These are phyloP conservation scores for Circaetus cinerascens DNA, from an alignment of 2,113 vertebrate genomes.

Conservation along the genomic window DNA sequence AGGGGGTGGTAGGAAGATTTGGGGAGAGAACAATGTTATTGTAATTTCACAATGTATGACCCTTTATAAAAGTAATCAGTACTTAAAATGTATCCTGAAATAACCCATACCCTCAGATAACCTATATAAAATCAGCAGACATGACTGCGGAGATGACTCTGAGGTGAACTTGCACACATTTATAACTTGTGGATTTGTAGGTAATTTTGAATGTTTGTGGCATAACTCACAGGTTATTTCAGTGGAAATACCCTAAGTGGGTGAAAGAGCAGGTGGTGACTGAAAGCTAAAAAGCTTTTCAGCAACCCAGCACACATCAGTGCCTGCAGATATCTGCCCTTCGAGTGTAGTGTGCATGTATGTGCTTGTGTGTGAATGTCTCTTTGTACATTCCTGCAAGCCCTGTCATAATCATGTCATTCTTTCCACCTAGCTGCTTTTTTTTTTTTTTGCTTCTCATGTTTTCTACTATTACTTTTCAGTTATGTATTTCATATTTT, in stretches of 20 bases:
- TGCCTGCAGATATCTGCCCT: not conserved
- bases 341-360: not conserved
- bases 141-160: not conserved
- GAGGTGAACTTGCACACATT: not conserved
- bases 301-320: not conserved
- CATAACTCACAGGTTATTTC: not conserved
- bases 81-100: not conserved
- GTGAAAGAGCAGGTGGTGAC: not conserved
- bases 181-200: not conserved
- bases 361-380: not conserved
- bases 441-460: not conserved
- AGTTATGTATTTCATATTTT: not conserved
- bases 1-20: not conserved
- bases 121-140: not conserved
- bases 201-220: not conserved
- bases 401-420: too few relatives aligned
- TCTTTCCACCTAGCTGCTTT: not conserved
- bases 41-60: not conserved
- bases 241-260: not conserved
- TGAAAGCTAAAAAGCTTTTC: not conserved
- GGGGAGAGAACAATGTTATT: not conserved
- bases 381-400: not conserved
- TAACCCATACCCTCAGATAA: not conserved
- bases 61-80: not conserved
- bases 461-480: not conserved